phyloP scores from a whole-genome alignment of 92 coral and sea anemone species.

The Actinernus sp. region DNA sequence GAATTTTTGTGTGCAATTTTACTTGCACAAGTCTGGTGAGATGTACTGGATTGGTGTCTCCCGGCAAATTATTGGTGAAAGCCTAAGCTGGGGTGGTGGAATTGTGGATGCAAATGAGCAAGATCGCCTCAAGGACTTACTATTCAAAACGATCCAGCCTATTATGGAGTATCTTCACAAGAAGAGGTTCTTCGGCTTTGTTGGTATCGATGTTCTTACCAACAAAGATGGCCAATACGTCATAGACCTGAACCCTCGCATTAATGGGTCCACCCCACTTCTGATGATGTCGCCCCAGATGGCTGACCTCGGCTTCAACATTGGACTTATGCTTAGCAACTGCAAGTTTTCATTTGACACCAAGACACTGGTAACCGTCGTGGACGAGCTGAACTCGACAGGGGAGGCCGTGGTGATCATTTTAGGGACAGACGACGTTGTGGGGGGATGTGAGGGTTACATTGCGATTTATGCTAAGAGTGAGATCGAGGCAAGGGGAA shows the following conservation, averaged over 20 bases:
- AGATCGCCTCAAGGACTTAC: constrained; percentile 49
- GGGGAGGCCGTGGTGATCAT: constrained; percentile 24
- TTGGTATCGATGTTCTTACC: constrained; percentile 70
- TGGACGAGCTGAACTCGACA: constrained; percentile 14
- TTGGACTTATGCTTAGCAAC: constrained; percentile 27
- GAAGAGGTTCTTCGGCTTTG: constrained; percentile 80
- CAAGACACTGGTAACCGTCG: background rate
- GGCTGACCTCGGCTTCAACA: constrained; percentile 62
- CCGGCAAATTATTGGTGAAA: constrained; percentile 3
- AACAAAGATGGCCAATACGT: constrained; percentile 72
- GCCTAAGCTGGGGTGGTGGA: constrained; percentile 27
- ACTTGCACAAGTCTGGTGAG: constrained; percentile 71
- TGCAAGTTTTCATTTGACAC: constrained; percentile 4
- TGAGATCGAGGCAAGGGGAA: too few species aligned
- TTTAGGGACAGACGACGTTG: constrained; percentile 25
- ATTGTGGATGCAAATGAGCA: constrained; percentile 73
- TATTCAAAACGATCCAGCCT: constrained; percentile 55
- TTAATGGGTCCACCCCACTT: constrained; percentile 71
- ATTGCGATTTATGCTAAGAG: too few species aligned
- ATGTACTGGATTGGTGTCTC: constrained; percentile 73
- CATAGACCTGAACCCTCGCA: constrained; percentile 74
- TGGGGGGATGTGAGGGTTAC: too few species aligned
- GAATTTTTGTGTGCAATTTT: constrained; percentile 66
- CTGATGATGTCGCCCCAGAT: constrained; percentile 79
- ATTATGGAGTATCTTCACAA: constrained; percentile 77